A percentile compares a stretch with the other conserved stretches of the same genome.
Evolutionary conservation across 2,113 vertebrate genomes (phyloP).

Genomic region (Euleptes europaea): DNA sequence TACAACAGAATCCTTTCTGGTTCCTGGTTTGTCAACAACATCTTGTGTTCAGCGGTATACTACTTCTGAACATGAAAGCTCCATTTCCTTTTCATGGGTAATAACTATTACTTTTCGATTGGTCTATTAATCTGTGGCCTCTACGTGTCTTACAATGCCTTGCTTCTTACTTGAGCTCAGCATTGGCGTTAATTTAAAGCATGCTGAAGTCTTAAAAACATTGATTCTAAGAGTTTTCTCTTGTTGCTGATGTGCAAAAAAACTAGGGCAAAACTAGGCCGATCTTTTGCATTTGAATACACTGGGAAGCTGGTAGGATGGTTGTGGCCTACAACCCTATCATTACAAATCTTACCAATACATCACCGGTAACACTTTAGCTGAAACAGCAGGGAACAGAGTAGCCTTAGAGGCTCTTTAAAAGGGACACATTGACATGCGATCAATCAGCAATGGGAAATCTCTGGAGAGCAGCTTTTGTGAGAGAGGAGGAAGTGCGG

Average conservation of each 20-base stretch:
- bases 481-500: slow-evolving; percentile 25
- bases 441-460: slow-evolving; percentile 9
- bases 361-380: slow-evolving; percentile 33
- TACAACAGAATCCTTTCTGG: too few relatives aligned
- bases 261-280: background rate
- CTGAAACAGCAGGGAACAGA: slow-evolving; percentile 29
- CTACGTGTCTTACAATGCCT: background rate
- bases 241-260: fast-evolving
- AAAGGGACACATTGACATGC: slow-evolving; percentile 52
- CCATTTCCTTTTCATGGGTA: background rate
- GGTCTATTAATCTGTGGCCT: background rate
- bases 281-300: slow-evolving; percentile 36
- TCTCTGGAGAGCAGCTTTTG: slow-evolving; percentile 42
- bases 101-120: background rate
- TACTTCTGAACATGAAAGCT: too few relatives aligned
- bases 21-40: too few relatives aligned
- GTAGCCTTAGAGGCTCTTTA: slow-evolving; percentile 38
- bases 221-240: background rate
- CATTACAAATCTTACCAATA: background rate
- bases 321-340: background rate
- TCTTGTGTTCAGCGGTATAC: too few relatives aligned
- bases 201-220: background rate
- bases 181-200: background rate
- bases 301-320: fast-evolving
- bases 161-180: background rate